A percentile compares a stretch with the other conserved stretches of the same genome.
Conservation (phyloP, 2,888 invertebrate genomes). For the Drosophila fungiperda region DNA sequence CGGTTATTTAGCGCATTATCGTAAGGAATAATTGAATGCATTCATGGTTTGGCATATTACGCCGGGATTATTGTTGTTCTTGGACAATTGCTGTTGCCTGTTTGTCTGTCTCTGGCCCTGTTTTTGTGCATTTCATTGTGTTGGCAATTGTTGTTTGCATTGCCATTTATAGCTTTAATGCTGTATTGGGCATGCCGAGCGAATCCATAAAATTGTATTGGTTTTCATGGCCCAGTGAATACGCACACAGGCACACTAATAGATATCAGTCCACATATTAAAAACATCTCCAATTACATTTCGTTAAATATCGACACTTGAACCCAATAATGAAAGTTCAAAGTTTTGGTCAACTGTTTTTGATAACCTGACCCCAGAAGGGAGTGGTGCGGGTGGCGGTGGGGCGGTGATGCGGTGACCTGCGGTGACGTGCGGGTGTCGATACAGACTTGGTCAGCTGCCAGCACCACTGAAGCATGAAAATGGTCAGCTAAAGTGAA, state of each 20-base stretch:
- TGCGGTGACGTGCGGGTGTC: neutral
- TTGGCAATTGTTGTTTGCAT: conserved; percentile 21
- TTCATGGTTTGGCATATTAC: conserved; percentile 51
- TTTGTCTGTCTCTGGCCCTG: neutral
- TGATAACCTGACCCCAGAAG: neutral
- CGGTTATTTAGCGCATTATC: conserved; percentile 11
- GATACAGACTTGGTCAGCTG: conserved; percentile 26
- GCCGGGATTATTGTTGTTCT: conserved; percentile 46
- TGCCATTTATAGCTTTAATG: neutral
- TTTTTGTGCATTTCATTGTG: conserved; percentile 21
- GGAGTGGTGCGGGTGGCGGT: neutral
- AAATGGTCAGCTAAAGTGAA: conserved; percentile 27
- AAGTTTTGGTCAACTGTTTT: conserved; percentile 7
- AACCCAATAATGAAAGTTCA: conserved; percentile 11
- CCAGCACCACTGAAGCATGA: conserved; percentile 45
- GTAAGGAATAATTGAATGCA: conserved; percentile 63
- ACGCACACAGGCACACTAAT: neutral
- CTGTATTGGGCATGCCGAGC: neutral
- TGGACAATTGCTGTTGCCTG: conserved; percentile 1
- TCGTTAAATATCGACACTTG: conserved; percentile 11
- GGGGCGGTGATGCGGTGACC: neutral
- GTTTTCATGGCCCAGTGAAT: conserved; percentile 52
- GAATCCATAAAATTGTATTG: conserved; percentile 51
- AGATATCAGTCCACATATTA: conserved; percentile 16
- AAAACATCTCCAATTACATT: conserved; percentile 39